phyloP scores from a whole-genome alignment of 2,797 vertebrate genomes.

The Pipistrellus nathusii region DNA sequence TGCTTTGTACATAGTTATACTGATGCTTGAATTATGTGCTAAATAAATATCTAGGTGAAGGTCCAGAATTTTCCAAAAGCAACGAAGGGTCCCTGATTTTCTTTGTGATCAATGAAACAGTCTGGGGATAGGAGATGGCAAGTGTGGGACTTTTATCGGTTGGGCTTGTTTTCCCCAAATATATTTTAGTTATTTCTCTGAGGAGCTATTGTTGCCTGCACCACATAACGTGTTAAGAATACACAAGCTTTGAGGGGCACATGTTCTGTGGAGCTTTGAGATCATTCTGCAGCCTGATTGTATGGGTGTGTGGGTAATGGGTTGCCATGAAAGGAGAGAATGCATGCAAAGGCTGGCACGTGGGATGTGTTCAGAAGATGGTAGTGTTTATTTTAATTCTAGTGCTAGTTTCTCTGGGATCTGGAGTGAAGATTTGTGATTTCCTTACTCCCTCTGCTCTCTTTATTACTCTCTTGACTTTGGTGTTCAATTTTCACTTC shows the following conservation, averaged over 20 bases:
- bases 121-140: not conserved
- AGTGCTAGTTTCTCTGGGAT: not conserved
- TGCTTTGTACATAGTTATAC: conserved; percentile 21
- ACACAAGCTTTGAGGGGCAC: not conserved
- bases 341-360: not conserved
- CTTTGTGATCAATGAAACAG: not conserved
- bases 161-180: conserved; percentile 46
- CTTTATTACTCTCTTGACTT: not conserved
- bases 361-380: not conserved
- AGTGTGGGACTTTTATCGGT: not conserved
- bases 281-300: not conserved
- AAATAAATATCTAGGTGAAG: conserved; percentile 9
- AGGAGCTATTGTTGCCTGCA: not conserved
- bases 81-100: not conserved
- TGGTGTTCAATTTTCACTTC: conserved; percentile 38
- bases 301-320: not conserved
- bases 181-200: conserved; percentile 47
- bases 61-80: conserved; percentile 14
- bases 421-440: not conserved
- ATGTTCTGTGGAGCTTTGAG: not conserved
- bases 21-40: not conserved
- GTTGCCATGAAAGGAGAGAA: not conserved
- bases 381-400: conserved; percentile 30
- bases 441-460: not conserved
- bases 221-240: not conserved